phyloP scores from a whole-genome alignment of 2,888 invertebrate species.

The Phoenoteleia sp. region DNA sequence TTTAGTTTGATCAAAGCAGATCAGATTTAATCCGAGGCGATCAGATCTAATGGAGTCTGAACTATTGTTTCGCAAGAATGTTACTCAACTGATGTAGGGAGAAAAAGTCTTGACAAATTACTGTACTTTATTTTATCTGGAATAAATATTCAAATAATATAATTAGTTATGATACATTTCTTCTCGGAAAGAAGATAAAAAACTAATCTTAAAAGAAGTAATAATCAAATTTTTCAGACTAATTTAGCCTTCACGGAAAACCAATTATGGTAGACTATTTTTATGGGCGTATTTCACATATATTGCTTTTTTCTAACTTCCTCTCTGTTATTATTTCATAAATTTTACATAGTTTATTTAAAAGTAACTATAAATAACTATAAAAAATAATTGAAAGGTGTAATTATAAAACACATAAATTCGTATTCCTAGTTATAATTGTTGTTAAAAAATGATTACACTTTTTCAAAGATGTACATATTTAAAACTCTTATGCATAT shows the following conservation, averaged over 20 bases:
- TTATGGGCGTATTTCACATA: too few relatives aligned
- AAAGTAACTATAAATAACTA: too few relatives aligned
- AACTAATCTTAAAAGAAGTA: neutral
- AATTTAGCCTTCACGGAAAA: neutral
- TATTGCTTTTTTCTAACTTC: too few relatives aligned
- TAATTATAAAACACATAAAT: neutral
- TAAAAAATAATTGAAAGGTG: too few relatives aligned
- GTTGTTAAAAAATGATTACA: too few relatives aligned
- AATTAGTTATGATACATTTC: conserved; percentile 60
- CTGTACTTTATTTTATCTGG: conserved; percentile 44
- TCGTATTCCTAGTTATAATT: too few relatives aligned
- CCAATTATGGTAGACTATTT: neutral
- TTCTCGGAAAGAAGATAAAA: conserved; percentile 33
- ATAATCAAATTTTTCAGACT: neutral
- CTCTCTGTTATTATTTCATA: neutral
- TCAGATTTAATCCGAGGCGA: conserved; percentile 66
- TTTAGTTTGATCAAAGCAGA: conserved; percentile 59
- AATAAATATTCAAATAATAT: conserved; percentile 26
- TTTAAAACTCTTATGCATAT: conserved; percentile 27
- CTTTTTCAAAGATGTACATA: conserved; percentile 12
- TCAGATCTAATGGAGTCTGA: conserved; percentile 64
- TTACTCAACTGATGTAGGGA: conserved; percentile 58
- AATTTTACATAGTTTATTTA: neutral
- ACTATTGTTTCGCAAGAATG: conserved; percentile 71
- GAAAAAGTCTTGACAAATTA: conserved; percentile 58